A percentile compares a stretch with the other conserved stretches of the same genome.
These are phyloP conservation scores for Seira ritae DNA, from an alignment of 2,888 invertebrate genomes.

Conservation along the genomic window DNA sequence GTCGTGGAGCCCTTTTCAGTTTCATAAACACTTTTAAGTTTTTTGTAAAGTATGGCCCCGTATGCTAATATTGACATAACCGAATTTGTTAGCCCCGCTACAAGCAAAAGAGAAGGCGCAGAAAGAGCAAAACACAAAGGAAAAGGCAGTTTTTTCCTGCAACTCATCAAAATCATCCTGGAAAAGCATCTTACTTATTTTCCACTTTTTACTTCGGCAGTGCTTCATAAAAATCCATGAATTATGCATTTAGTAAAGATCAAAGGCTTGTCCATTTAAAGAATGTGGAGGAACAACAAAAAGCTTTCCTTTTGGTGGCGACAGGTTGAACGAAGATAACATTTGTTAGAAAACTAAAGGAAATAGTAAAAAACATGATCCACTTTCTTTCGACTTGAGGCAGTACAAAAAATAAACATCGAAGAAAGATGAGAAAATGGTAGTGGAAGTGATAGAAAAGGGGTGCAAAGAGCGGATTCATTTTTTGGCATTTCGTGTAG, in stretches of 20 bases:
- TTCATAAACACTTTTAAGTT: slow-evolving; percentile 6
- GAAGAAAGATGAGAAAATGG: not conserved
- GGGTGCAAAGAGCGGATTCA: not conserved
- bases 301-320: slow-evolving; percentile 33
- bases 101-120: not conserved
- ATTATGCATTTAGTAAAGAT: slow-evolving; percentile 56
- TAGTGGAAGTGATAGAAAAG: not conserved
- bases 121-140: not conserved
- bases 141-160: slow-evolving; percentile 12
- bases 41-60: not conserved
- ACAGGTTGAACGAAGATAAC: slow-evolving; percentile 49
- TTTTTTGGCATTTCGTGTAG: slow-evolving; percentile 1
- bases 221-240: slow-evolving; percentile 33
- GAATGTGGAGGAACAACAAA: slow-evolving; percentile 24
- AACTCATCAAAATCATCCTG: slow-evolving; percentile 41
- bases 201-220: slow-evolving; percentile 20
- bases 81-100: not conserved
- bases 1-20: not conserved
- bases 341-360: slow-evolving; percentile 38
- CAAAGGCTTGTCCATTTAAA: slow-evolving; percentile 58
- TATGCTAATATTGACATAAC: slow-evolving; percentile 16
- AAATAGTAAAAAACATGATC: slow-evolving; percentile 21
- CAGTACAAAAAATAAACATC: slow-evolving; percentile 1
- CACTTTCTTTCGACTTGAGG: not conserved
- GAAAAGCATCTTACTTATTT: slow-evolving; percentile 35